Conservation (phyloP, 2,797 vertebrate genomes). For the Erpetoichthys calabaricus region DNA sequence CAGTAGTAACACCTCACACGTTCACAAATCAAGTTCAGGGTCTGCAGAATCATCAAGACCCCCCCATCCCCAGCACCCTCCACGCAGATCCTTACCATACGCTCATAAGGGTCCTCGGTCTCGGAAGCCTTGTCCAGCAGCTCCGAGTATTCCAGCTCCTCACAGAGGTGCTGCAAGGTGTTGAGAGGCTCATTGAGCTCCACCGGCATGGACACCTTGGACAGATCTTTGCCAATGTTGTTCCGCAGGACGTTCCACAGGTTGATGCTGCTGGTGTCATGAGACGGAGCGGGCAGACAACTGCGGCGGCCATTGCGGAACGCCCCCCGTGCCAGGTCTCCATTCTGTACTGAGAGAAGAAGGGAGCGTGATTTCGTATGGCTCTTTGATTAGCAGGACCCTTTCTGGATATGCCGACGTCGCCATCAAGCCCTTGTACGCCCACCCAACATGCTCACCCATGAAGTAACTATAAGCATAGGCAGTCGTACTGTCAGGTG, state of each 20-base stretch:
- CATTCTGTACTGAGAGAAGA: slow-evolving; percentile 69
- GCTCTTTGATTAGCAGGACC: too few relatives aligned
- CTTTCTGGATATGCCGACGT: too few relatives aligned
- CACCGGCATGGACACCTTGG: slow-evolving; percentile 97
- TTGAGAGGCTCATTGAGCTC: slow-evolving; percentile 96
- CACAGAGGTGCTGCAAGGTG: slow-evolving; percentile 94
- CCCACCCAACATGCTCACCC: too few relatives aligned
- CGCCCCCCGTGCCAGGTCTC: slow-evolving; percentile 78
- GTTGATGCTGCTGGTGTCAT: slow-evolving; percentile 94
- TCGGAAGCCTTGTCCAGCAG: slow-evolving; percentile 92
- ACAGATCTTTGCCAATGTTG: slow-evolving; percentile 96
- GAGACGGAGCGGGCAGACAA: slow-evolving; percentile 79
- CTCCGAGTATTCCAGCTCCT: slow-evolving; percentile 95
- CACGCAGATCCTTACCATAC: slow-evolving; percentile 63
- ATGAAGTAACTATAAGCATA: too few relatives aligned
- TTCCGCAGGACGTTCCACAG: slow-evolving; percentile 98
- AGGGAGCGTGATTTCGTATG: too few relatives aligned
- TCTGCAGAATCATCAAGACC: too few relatives aligned
- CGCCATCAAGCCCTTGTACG: too few relatives aligned
- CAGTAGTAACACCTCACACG: too few relatives aligned
- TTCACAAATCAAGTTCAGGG: too few relatives aligned
- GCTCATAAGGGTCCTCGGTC: slow-evolving; percentile 80
- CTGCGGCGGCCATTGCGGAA: slow-evolving; percentile 84
- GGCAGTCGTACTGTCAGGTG: too few relatives aligned
- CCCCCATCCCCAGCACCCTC: too few relatives aligned